phyloP scores from a whole-genome alignment of 2,888 invertebrate species.

The Esperia sulphurella region DNA sequence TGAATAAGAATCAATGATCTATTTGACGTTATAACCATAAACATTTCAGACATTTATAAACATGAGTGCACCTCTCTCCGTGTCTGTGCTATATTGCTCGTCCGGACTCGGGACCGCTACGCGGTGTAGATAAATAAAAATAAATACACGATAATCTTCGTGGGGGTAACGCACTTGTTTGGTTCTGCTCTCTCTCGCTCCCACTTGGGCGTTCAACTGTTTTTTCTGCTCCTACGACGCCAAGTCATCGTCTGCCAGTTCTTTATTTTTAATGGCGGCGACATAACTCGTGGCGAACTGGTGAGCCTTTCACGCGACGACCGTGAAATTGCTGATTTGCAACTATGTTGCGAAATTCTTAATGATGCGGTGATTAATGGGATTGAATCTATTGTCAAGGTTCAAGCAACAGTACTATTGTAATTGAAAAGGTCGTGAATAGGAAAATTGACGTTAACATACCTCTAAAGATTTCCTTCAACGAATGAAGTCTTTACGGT shows the following conservation, averaged over 20 bases:
- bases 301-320: constrained; percentile 57
- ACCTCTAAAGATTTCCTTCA: constrained; percentile 18
- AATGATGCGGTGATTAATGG: constrained; percentile 9
- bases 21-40: constrained; percentile 20
- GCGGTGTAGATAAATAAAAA: constrained; percentile 55
- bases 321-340: constrained; percentile 22
- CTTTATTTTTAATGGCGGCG: constrained; percentile 60
- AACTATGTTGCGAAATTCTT: constrained; percentile 17
- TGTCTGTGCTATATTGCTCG: constrained; percentile 19
- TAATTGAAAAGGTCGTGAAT: too few relatives aligned
- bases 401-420: constrained; percentile 5
- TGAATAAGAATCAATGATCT: background rate
- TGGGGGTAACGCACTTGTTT: constrained; percentile 77
- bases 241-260: constrained; percentile 68
- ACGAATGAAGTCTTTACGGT: constrained; percentile 15
- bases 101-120: constrained; percentile 30
- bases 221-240: constrained; percentile 55
- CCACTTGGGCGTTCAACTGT: constrained; percentile 44
- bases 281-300: constrained; percentile 49
- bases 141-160: constrained; percentile 66
- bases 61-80: constrained; percentile 18
- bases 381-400: constrained; percentile 15
- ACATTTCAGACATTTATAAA: constrained; percentile 25
- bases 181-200: constrained; percentile 54
- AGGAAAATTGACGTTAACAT: constrained; percentile 5